These are phyloP conservation scores for Hyposmocoma kahamanoa DNA, from an alignment of 1,140 invertebrate genomes.

Conservation along the genomic window DNA sequence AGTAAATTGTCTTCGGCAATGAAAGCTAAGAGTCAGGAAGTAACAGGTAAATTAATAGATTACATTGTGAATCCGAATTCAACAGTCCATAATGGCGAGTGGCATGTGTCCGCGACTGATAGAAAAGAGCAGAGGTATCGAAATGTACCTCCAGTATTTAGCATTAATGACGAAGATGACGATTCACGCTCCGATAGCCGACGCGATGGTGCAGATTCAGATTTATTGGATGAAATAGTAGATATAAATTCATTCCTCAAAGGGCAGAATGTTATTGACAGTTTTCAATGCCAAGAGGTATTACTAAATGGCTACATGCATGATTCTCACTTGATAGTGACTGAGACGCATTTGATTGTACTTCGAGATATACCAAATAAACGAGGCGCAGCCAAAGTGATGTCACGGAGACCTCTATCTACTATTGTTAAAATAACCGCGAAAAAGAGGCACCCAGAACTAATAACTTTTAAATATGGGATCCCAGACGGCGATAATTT, in stretches of 20 bases:
- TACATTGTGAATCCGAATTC: conserved; percentile 93
- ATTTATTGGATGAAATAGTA: conserved; percentile 56
- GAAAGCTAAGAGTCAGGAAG: conserved; percentile 92
- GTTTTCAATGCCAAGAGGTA: conserved; percentile 94
- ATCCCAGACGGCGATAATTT: conserved; percentile 82
- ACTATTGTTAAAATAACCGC: conserved; percentile 97
- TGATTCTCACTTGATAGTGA: conserved; percentile 92
- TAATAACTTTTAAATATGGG: conserved; percentile 97
- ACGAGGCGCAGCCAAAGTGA: conserved; percentile 86
- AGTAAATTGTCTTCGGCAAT: conserved; percentile 86
- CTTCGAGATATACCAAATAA: conserved; percentile 86
- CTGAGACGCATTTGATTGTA: conserved; percentile 89
- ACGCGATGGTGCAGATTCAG: conserved; percentile 38
- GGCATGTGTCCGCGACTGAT: conserved; percentile 88
- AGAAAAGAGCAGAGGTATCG: conserved; percentile 90
- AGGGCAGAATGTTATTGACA: conserved; percentile 87
- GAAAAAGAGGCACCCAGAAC: conserved; percentile 92
- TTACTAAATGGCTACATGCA: conserved; percentile 90
- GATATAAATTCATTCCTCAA: conserved; percentile 81
- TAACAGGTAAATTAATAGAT: conserved; percentile 94
- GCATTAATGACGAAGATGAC: conserved; percentile 95
- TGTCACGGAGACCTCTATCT: conserved; percentile 88
- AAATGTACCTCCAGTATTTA: conserved; percentile 94
- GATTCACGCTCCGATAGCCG: conserved; percentile 61
- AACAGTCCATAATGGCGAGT: conserved; percentile 74